A percentile compares a stretch with the other conserved stretches of the same genome.
These are phyloP conservation scores for Aphrophora alni DNA, from an alignment of 2,888 invertebrate species.

Conservation along the genomic window DNA sequence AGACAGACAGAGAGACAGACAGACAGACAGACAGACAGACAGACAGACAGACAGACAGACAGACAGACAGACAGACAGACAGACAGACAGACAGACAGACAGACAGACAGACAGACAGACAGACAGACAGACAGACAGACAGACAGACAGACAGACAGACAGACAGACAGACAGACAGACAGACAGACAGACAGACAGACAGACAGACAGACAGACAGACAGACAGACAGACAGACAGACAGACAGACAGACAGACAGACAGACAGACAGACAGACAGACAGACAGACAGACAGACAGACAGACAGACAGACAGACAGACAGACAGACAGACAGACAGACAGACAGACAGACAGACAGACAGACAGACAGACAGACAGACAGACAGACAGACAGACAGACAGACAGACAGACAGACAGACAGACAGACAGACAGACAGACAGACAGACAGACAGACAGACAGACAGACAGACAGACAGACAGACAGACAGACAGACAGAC, in stretches of 20 bases:
- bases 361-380: neutral
- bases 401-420: no score
- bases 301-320: constrained; percentile 7
- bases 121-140: no score
- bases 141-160: no score
- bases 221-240: neutral
- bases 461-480: no score
- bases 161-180: neutral
- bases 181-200: constrained; percentile 12
- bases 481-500: no score
- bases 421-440: no score
- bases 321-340: constrained; percentile 3
- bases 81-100: no score
- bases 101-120: no score
- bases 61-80: no score
- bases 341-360: neutral
- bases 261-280: neutral
- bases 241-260: neutral
- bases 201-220: neutral
- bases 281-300: neutral
- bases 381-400: neutral
- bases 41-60: neutral
- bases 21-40: no score
- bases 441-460: no score
- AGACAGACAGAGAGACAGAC: no score